Base-by-base conservation (phyloP, 2,888 invertebrate species). In the Cryptocephalus primarius region DNA sequence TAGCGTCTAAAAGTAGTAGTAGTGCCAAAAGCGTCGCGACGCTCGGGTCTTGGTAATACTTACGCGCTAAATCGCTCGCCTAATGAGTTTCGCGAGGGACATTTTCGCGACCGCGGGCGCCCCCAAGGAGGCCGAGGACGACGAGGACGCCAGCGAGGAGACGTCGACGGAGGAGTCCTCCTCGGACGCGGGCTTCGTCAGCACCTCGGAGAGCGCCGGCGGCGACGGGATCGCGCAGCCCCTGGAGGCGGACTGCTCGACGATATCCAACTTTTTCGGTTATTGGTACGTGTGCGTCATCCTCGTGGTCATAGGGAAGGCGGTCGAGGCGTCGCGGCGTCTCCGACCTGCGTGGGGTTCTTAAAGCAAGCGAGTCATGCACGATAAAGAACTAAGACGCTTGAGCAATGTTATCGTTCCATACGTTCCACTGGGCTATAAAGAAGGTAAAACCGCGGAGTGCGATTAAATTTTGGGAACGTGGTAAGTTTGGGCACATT, bases 211-310 rank as follows among this genome's bases (percentile, higher is more conserved):
- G 49, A 62, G 61, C 41, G 63, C 59, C 45, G 66, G 67, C 49
- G 66, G 68, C 11, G 42, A 42, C 3, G 42, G 12, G 9, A 2
- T 32, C 2, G 10, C 9, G 8, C 14, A 12, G 51, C 40, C 47
- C 11, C 39, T 56, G n/a, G 68, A 68, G 8, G 61, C 69, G 1
- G 70, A 71, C 52, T 69, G 70, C 53, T 66, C 67, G 1, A 66
- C 69, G 1, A 68, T 71, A 49, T 69, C 69, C 0, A 70, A 69
- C 47, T 71, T 71, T 55, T 71, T 71, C 50, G 69, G 69, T 50
- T 70, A 71, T 54, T 71, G 71, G 71, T 71, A 61, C 55, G 68
- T 62, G 46, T 36, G 36, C 6, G n/a, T 36, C 12, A n/a, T 36
- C 6, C 11, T 36, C 4, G 6, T 36, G 6, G 2, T 36, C 6